Conservation (phyloP, 2,113 vertebrate genomes). For the Cryptoleucopteryx plumbea region DNA sequence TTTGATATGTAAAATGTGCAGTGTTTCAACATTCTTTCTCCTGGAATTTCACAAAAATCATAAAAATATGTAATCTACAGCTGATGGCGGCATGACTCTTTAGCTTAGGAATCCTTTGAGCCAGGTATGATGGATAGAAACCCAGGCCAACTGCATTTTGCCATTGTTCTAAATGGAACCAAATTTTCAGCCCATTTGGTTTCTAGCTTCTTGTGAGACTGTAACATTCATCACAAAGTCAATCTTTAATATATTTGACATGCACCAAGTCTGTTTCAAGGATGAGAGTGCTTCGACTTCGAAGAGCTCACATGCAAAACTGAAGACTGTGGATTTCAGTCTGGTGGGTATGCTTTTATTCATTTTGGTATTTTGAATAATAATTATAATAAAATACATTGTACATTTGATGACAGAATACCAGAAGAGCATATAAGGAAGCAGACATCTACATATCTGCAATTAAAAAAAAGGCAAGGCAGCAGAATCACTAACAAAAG, state of each 20-base stretch:
- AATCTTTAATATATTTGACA: neutral
- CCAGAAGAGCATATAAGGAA: neutral
- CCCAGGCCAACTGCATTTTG: neutral
- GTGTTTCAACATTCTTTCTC: constrained; percentile 3
- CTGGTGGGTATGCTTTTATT: neutral
- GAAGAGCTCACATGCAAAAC: neutral
- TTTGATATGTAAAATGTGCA: constrained; percentile 50
- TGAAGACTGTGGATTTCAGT: neutral
- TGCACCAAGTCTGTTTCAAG: neutral
- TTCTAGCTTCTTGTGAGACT: neutral
- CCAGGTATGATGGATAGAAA: neutral
- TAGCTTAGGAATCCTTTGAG: neutral
- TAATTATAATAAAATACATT: neutral
- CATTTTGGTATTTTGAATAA: neutral
- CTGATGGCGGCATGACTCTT: neutral
- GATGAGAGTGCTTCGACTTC: neutral
- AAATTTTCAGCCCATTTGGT: neutral
- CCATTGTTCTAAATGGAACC: neutral
- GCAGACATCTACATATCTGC: neutral
- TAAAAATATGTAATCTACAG: constrained; percentile 1
- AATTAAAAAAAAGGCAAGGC: neutral
- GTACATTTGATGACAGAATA: neutral
- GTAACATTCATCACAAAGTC: neutral
- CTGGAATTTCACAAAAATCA: constrained; percentile 22
- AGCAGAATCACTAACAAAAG: neutral